Base-by-base conservation (phyloP, 2,113 vertebrate species). In the Sula dactylatra region DNA sequence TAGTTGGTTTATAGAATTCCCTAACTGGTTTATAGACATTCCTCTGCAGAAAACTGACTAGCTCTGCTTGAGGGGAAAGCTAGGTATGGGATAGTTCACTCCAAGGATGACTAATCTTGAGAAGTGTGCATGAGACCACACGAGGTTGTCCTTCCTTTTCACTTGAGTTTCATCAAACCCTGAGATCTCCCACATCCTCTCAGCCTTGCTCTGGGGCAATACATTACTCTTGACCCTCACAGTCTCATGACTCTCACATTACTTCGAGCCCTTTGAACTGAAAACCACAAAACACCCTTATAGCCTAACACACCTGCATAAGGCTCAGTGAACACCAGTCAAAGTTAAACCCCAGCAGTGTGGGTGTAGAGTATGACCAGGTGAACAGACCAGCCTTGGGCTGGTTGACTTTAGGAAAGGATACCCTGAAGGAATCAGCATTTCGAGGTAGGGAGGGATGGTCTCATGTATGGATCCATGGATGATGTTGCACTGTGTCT, bases 391-490 rank as follows among this genome's bases (percentile, higher is more conserved):
- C 6, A 62, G 21, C 19, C 16, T 70, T 34, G 32, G 6, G 12
- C 19, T 74, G 7, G 11, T 25, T 72, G 25, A 50, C 36, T 58
- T 77, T 19, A 56, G 27, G 49, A 65, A 79, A 38, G 22, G 49
- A 69, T 8, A 45, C 8, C 11, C 18, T 69, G 49, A 47, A 88
- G 54, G 9, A 34, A 52, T 21, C 40, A 49, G 0, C 10, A 52
- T 40, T 67, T 78, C 26, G 32, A 59, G 9, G 32, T 22, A n/a
- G 26, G 27, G 21, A 82, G 18, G 16, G 34, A 42, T 0, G 2
- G 5, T 64, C 21, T 42, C 3, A 1, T 21, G 6, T 42, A 11
- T 22, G 19, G 10, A 65, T 72, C 73, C 21, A 49, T 0, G 1
- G 56, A 15, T 45, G 50, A 26, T 21, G 32, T 34, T 73, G n/a